Base-by-base conservation (phyloP, 2,797 vertebrate species). In the Meda fulgida region DNA sequence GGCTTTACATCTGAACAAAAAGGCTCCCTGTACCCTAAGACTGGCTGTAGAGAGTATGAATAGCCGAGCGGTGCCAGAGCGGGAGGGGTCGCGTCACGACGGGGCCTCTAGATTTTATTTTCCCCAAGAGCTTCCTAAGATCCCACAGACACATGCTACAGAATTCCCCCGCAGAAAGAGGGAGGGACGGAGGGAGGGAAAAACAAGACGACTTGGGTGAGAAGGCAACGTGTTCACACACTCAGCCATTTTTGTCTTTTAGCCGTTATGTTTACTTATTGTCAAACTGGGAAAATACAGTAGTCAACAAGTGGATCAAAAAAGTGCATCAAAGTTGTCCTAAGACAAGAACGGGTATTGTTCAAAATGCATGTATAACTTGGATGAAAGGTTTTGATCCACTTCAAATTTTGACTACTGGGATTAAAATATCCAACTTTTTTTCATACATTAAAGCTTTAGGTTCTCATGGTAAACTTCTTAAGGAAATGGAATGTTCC, bases 111-210 rank as follows among this genome's bases (percentile, higher is more conserved):
- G 88, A 89, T 91, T 93, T 93, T 93, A 90, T 93, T 94, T 84
- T 92, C 89, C 93, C 93, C 92, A 91, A 94, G 92, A 93, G 92
- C 93, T 94, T 93, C 91, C 91, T 93, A 91, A 93, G 94, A 95
- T 93, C 85, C 92, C 92, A 79, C 92, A 91, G 93, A 93, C 93
- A 94, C 94, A 94, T 94, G 94, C 92, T 92, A 90, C 91, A 95
- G 92, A 95, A 94, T 94, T 93, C 91, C 93, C 92, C 92, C 90
- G 66, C 89, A 87, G 60, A 66, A 60, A 92, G 90, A 89, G 73
- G 29, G 78, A 65, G n/a, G 73, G 85, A 84, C 26, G 53, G 51
- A 84, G 31, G 21, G 38, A 81, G 31, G 65, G 46, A 77, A 7
- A 72, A 34, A 67, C 66, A 34, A 60, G 16, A 36, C 38, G 34